Percentiles rank a stretch among this genome's conserved stretches.
These are phyloP conservation scores for Nemurella pictetii DNA, from an alignment of 2,888 invertebrate species.

Conservation along the genomic window DNA sequence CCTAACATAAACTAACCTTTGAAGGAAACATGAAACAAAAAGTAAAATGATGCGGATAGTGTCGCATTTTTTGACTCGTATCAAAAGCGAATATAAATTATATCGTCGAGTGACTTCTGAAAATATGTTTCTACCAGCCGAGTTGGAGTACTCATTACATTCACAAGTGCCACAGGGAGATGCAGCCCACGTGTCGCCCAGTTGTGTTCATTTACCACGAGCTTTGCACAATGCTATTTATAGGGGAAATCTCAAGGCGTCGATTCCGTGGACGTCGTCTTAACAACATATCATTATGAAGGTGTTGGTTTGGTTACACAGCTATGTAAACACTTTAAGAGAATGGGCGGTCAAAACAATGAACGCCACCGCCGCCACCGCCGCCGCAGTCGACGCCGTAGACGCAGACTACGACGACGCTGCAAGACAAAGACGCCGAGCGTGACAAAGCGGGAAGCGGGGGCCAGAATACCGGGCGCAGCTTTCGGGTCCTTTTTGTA, in stretches of 20 bases:
- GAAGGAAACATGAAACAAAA: neutral
- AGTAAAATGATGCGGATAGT: too few species aligned
- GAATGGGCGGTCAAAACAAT: neutral
- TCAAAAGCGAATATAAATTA: too few species aligned
- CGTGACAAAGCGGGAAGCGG: neutral
- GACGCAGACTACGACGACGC: neutral
- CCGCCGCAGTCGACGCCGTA: neutral
- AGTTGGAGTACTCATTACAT: too few species aligned
- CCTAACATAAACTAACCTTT: neutral
- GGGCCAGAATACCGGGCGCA: neutral
- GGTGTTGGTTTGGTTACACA: conserved; percentile 15
- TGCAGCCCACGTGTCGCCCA: too few species aligned
- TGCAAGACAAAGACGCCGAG: neutral
- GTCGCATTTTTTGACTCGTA: too few species aligned
- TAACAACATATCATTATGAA: conserved; percentile 9
- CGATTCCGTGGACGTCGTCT: neutral
- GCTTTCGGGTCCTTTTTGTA: neutral
- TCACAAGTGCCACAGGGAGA: too few species aligned
- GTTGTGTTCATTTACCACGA: too few species aligned
- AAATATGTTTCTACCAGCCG: too few species aligned
- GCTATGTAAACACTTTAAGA: neutral
- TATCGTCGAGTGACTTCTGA: too few species aligned
- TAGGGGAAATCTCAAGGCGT: neutral
- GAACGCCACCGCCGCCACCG: neutral
- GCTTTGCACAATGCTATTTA: too few species aligned